phyloP scores from a whole-genome alignment of 1,140 invertebrate genomes.

The Tribolium madens region DNA sequence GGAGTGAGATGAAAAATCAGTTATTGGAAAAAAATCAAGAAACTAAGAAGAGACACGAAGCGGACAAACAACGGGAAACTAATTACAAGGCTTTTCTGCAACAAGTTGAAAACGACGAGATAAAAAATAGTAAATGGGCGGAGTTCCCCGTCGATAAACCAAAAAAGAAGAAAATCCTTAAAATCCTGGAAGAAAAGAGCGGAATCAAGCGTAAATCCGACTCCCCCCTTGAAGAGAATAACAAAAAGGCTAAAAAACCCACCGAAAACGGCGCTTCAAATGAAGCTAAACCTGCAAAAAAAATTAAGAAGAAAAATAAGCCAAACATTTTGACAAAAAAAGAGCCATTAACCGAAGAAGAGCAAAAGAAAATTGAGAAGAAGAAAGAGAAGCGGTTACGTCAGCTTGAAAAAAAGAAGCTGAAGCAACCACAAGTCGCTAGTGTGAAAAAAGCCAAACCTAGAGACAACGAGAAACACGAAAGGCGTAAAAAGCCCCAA shows the following conservation, averaged over 20 bases:
- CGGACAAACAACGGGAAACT: conserved; percentile 66
- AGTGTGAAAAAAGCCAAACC: conserved; percentile 48
- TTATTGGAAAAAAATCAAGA: conserved; percentile 66
- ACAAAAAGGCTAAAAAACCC: neutral
- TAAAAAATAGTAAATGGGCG: conserved; percentile 67
- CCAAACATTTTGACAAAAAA: neutral
- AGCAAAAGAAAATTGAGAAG: conserved; percentile 46
- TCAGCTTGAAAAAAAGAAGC: conserved; percentile 57
- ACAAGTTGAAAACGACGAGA: conserved; percentile 67
- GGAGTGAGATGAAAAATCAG: conserved; percentile 77
- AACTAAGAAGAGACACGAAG: conserved; percentile 67
- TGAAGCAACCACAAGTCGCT: conserved; percentile 49
- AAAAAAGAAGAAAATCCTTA: conserved; percentile 40
- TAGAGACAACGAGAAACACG: conserved; percentile 40
- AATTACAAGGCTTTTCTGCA: conserved; percentile 71
- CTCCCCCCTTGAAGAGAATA: neutral
- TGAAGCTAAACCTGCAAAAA: neutral
- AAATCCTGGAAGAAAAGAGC: neutral
- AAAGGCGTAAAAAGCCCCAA: conserved; percentile 64
- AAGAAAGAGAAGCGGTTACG: conserved; percentile 40
- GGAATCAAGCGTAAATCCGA: neutral
- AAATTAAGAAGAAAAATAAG: neutral
- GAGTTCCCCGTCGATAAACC: conserved; percentile 64
- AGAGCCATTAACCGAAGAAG: conserved; percentile 46
- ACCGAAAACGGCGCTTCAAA: neutral